Conservation (phyloP, 2,797 vertebrate species). For the Ctenochaetus hawaiiensis region DNA sequence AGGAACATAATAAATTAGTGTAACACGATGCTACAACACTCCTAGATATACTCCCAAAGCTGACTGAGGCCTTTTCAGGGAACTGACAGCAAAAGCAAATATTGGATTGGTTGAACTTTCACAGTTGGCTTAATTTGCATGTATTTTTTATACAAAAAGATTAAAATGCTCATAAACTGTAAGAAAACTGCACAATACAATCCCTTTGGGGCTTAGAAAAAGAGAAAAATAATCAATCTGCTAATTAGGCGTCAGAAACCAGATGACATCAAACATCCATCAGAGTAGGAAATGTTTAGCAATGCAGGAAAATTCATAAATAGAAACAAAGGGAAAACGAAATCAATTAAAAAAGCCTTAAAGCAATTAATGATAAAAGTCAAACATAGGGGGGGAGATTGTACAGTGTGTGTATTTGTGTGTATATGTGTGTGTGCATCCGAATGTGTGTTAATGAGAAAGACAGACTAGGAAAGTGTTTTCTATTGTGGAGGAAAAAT, state of each 20-base stretch:
- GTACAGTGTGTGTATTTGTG: neutral
- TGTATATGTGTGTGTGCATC: neutral
- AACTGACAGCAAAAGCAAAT: neutral
- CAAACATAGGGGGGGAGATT: constrained; percentile 1
- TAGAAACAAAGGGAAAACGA: constrained; percentile 32
- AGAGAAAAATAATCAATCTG: constrained; percentile 31
- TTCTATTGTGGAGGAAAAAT: constrained; percentile 6
- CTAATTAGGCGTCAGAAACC: constrained; percentile 42
- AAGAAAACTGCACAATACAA: constrained; percentile 15
- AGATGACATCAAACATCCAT: constrained; percentile 19
- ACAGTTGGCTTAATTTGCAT: constrained; percentile 9
- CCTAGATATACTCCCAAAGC: constrained; percentile 8
- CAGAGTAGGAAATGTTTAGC: constrained; percentile 10
- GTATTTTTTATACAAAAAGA: constrained; percentile 33
- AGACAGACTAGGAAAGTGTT: constrained; percentile 1
- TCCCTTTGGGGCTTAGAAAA: constrained; percentile 23
- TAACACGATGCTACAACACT: neutral
- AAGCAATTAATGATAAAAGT: constrained; percentile 23
- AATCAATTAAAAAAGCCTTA: constrained; percentile 22
- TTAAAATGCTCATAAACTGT: constrained; percentile 27
- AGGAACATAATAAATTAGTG: constrained; percentile 24
- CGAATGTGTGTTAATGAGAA: constrained; percentile 20
- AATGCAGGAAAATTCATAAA: constrained; percentile 7
- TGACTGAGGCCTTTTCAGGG: constrained; percentile 12
- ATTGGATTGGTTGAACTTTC: constrained; percentile 26